A percentile compares a stretch with the other conserved stretches of the same genome.
phyloP scores from a whole-genome alignment of 37 sponge, comb jelly and placozoan species.

The Aplysina aerophoba region DNA sequence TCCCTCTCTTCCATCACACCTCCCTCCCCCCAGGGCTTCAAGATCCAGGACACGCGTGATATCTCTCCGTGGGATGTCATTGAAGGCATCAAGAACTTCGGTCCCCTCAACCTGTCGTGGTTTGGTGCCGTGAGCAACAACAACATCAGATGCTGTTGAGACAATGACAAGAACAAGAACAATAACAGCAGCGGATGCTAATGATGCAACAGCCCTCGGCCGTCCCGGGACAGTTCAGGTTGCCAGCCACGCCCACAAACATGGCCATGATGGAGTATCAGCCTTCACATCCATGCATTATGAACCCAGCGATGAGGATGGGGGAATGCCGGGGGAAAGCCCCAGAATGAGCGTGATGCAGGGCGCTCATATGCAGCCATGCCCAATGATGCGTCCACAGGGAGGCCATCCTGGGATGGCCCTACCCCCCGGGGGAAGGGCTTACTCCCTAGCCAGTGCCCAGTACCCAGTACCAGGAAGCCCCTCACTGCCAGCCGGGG shows the following conservation, averaged over 20 bases:
- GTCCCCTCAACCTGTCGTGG: slow-evolving; percentile 78
- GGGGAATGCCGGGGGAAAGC: not conserved
- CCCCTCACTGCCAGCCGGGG: not conserved
- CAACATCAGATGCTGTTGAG: not conserved
- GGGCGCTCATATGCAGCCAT: not conserved
- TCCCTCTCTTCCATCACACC: too few species aligned
- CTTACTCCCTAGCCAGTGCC: not conserved
- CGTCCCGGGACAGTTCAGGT: not conserved
- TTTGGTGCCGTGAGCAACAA: slow-evolving; percentile 76
- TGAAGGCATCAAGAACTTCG: slow-evolving; percentile 80
- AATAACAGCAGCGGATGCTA: not conserved
- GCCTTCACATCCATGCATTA: too few species aligned
- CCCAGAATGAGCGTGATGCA: not conserved
- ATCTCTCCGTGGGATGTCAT: slow-evolving; percentile 88
- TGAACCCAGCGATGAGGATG: too few species aligned
- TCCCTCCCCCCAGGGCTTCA: slow-evolving; percentile 58
- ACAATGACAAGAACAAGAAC: not conserved
- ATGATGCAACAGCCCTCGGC: not conserved
- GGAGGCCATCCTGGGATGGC: slow-evolving; percentile 6
- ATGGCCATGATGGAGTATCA: not conserved
- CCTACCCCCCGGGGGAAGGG: not conserved
- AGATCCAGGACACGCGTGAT: slow-evolving; percentile 67
- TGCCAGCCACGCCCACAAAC: not conserved
- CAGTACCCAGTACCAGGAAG: not conserved
- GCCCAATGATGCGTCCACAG: not conserved